phyloP scores from a whole-genome alignment of 2,888 invertebrate genomes.

The Hemaris fuciformis region DNA sequence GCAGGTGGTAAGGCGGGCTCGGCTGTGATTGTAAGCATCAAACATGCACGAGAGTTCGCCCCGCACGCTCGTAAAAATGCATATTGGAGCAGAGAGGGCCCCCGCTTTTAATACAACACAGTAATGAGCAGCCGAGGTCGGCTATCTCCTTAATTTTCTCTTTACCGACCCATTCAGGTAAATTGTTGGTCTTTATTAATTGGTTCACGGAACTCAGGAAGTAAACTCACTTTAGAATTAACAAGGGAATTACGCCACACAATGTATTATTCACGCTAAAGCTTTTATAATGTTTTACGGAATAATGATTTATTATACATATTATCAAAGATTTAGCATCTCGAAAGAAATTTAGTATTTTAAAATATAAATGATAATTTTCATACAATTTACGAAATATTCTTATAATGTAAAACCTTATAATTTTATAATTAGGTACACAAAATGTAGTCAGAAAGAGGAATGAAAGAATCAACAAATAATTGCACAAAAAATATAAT shows the following conservation, averaged over 20 bases:
- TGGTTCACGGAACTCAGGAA: slow-evolving; percentile 42
- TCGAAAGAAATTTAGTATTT: too few relatives aligned
- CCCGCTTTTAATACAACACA: slow-evolving; percentile 72
- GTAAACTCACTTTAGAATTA: slow-evolving; percentile 43
- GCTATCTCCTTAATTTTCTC: slow-evolving; percentile 72
- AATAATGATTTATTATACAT: too few relatives aligned
- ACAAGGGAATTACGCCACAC: slow-evolving; percentile 20
- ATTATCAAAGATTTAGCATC: too few relatives aligned
- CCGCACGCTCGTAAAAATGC: slow-evolving; percentile 76
- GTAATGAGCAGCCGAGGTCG: slow-evolving; percentile 76
- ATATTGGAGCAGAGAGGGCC: slow-evolving; percentile 72
- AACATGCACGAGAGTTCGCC: slow-evolving; percentile 68
- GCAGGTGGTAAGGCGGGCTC: slow-evolving; percentile 37
- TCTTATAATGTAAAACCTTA: too few relatives aligned
- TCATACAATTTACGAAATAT: too few relatives aligned
- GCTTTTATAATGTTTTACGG: too few relatives aligned
- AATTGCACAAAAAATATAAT: too few relatives aligned
- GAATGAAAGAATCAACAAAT: too few relatives aligned
- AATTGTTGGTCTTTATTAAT: slow-evolving; percentile 63
- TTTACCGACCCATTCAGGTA: slow-evolving; percentile 67
- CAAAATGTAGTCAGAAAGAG: too few relatives aligned
- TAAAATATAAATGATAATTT: too few relatives aligned
- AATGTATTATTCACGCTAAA: too few relatives aligned
- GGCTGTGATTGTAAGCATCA: slow-evolving; percentile 74
- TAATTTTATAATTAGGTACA: too few relatives aligned